These are phyloP conservation scores for Uromys caudimaculatus DNA, from an alignment of 2,797 vertebrate species.

Conservation along the genomic window DNA sequence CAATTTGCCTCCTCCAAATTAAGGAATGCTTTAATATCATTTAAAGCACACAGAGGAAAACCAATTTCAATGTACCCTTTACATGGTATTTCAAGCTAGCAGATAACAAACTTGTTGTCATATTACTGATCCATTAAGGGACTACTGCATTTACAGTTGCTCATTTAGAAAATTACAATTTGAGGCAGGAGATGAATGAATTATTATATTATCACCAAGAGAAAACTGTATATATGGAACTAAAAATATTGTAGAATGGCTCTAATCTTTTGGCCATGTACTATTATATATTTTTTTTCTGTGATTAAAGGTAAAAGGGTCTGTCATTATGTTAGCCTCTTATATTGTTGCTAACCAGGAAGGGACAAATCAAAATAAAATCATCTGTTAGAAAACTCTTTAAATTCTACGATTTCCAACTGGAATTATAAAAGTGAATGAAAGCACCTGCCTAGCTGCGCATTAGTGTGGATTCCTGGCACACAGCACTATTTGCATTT, in stretches of 20 bases:
- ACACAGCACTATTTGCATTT: slow-evolving; percentile 17
- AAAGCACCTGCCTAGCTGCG: neutral
- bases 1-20: slow-evolving; percentile 75
- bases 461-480: neutral
- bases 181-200: slow-evolving; percentile 72
- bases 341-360: slow-evolving; percentile 57
- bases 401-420: slow-evolving; percentile 66
- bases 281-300: slow-evolving; percentile 34
- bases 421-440: slow-evolving; percentile 20
- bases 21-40: slow-evolving; percentile 57
- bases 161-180: slow-evolving; percentile 80
- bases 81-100: slow-evolving; percentile 69
- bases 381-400: slow-evolving; percentile 64
- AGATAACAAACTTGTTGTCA: slow-evolving; percentile 51
- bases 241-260: slow-evolving; percentile 44
- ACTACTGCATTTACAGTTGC: slow-evolving; percentile 73
- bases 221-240: slow-evolving; percentile 65
- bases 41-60: slow-evolving; percentile 69
- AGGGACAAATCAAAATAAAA: slow-evolving; percentile 42
- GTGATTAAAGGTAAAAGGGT: slow-evolving; percentile 67
- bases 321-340: slow-evolving; percentile 52
- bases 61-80: slow-evolving; percentile 75
- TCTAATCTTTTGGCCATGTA: neutral
- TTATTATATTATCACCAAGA: slow-evolving; percentile 64
- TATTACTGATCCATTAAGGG: slow-evolving; percentile 70